Percentiles rank a stretch among this genome's conserved stretches.
These are phyloP conservation scores for Clarias platycephalus DNA, from an alignment of 2,797 vertebrate species.

Conservation along the genomic window DNA sequence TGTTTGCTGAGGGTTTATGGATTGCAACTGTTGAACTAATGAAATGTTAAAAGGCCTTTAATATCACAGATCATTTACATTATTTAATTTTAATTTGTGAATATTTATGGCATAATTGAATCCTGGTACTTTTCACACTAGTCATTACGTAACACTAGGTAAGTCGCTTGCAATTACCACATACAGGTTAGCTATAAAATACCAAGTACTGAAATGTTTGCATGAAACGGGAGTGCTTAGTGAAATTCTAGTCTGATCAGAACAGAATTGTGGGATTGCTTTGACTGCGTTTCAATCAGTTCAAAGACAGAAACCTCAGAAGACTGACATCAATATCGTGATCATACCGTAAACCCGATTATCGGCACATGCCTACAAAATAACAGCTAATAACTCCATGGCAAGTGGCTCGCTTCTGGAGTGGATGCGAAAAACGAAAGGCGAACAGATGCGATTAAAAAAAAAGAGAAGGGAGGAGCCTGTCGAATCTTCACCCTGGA, in stretches of 20 bases:
- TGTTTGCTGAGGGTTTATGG: neutral
- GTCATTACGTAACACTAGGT: neutral
- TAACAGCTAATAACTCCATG: conserved; percentile 23
- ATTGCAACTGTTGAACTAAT: too few species aligned
- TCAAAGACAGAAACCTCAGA: neutral
- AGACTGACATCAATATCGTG: neutral
- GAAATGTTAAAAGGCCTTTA: neutral
- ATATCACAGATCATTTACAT: neutral
- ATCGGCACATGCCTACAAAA: conserved; percentile 38
- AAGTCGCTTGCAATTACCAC: neutral
- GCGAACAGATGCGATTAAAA: conserved; percentile 29
- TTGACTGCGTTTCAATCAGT: neutral
- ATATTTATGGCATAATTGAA: neutral
- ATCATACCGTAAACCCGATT: neutral
- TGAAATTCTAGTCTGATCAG: neutral
- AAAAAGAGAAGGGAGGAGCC: conserved; percentile 23
- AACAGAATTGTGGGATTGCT: neutral
- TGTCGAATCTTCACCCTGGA: conserved; percentile 8
- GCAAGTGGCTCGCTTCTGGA: conserved; percentile 45
- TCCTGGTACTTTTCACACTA: neutral
- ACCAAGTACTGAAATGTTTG: neutral
- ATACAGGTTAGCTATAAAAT: neutral
- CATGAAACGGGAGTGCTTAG: neutral
- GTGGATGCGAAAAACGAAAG: conserved; percentile 2
- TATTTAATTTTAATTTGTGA: neutral